These are phyloP conservation scores for Molanna angustata DNA, from an alignment of 2,888 invertebrate species.

Conservation along the genomic window DNA sequence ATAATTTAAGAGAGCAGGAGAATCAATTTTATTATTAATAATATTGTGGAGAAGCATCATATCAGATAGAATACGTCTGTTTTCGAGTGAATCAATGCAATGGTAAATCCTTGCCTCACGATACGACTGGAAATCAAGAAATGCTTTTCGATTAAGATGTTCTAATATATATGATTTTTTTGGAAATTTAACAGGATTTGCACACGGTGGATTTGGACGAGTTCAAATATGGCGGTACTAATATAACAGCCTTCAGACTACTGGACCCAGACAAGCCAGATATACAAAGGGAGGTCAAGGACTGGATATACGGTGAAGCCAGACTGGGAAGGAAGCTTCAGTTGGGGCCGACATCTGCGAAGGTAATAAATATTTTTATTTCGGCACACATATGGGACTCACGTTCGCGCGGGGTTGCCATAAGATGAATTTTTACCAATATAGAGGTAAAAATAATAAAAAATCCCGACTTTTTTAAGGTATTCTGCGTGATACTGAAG, in stretches of 20 bases:
- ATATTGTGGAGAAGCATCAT: too few species aligned
- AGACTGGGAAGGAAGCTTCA: conserved; percentile 62
- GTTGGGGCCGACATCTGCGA: conserved; percentile 55
- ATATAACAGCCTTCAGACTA: conserved; percentile 89
- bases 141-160: background rate
- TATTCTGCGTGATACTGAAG: too few species aligned
- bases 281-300: conserved; percentile 72
- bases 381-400: background rate
- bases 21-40: too few species aligned
- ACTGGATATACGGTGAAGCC: conserved; percentile 76
- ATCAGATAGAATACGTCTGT: too few species aligned
- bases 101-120: too few species aligned
- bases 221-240: conserved; percentile 93
- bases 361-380: conserved; percentile 42
- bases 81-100: too few species aligned
- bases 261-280: conserved; percentile 82
- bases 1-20: too few species aligned
- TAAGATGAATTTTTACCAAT: too few species aligned
- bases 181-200: conserved; percentile 82
- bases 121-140: too few species aligned
- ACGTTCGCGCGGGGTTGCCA: too few species aligned
- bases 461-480: too few species aligned
- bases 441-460: too few species aligned
- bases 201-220: conserved; percentile 90
- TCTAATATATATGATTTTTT: background rate